These are phyloP conservation scores for Poecile montanus DNA, from an alignment of 2,797 vertebrate species.

Conservation along the genomic window DNA sequence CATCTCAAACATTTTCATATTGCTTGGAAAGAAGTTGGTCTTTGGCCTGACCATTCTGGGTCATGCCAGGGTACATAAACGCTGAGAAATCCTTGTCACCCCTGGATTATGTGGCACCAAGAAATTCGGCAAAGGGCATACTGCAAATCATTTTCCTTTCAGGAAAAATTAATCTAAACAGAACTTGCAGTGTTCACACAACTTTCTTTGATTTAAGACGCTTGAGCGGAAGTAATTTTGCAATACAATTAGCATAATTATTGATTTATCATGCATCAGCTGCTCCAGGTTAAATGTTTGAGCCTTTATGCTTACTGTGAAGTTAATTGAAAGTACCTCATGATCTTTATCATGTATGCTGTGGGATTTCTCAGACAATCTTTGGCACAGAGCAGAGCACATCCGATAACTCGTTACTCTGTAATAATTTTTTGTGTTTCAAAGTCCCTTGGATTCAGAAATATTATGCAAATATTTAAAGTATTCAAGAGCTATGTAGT, in stretches of 20 bases:
- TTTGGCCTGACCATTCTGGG: not conserved
- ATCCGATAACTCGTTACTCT: not conserved
- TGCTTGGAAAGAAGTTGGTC: not conserved
- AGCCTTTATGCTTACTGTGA: not conserved
- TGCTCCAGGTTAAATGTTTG: slow-evolving; percentile 33
- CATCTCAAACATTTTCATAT: not conserved
- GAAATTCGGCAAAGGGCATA: not conserved
- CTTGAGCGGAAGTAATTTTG: not conserved
- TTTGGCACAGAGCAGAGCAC: not conserved
- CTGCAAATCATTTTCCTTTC: not conserved
- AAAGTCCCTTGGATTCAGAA: not conserved
- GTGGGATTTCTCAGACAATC: not conserved
- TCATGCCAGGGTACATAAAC: not conserved
- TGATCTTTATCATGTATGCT: not conserved
- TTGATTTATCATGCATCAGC: slow-evolving; percentile 17
- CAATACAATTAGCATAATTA: slow-evolving; percentile 22
- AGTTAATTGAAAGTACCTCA: slow-evolving; percentile 6
- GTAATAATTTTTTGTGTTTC: not conserved
- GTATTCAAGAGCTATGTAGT: not conserved
- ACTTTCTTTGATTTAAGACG: not conserved
- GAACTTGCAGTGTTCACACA: not conserved
- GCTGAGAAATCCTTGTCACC: not conserved
- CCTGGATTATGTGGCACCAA: not conserved
- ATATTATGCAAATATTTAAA: not conserved
- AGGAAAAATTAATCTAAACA: not conserved